Base-by-base conservation (phyloP, 1,140 invertebrate species). In the Dryas iulia region DNA sequence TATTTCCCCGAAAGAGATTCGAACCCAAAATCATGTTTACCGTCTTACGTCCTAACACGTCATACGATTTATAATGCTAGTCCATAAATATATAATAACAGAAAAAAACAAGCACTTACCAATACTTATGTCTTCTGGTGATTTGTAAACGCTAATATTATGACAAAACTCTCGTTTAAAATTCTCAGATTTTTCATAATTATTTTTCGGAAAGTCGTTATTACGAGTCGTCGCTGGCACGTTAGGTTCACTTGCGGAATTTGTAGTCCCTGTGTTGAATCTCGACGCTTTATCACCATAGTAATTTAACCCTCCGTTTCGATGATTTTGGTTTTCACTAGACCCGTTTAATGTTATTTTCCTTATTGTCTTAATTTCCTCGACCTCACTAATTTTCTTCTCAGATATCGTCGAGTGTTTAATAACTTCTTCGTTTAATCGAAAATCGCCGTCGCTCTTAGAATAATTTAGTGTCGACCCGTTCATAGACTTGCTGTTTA, bases 301-400 rank as follows among this genome's bases (percentile, higher is more conserved):
- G n/a, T 47, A 21, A 47, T 67, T 59, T 28, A 47, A 28, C 12
- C 28, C 14, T 14, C 62, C 62, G 39, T 70, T 70, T 30, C 63
- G 28, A 14, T 66, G 68, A 47, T 66, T 59, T 47, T 71, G 47
- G 18, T 31, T 63, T 12, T 74, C 77, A 57, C 69, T 66, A 12
- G 83, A 87, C 8, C 86, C 89, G 69, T 92, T 92, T 6, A 92
- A 62, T 10, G 87, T 72, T 53, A 92, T 84, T 77, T 91, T 92
- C 66, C 92, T 89, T 59, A 92, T 88, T 7, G 91, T 92, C 59
- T 86, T 92, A 21, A 92, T 82, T 83, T 92, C 90, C 79, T 92
- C 87, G 23, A 83, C 82, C 82, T 92, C 87, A 64, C 74, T 89
- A 47, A 92, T 83, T 72, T 89, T 89, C 35, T 89, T 82, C 74